These are phyloP conservation scores for Ascaphus truei DNA, from an alignment of 2,113 vertebrate genomes.

Conservation along the genomic window DNA sequence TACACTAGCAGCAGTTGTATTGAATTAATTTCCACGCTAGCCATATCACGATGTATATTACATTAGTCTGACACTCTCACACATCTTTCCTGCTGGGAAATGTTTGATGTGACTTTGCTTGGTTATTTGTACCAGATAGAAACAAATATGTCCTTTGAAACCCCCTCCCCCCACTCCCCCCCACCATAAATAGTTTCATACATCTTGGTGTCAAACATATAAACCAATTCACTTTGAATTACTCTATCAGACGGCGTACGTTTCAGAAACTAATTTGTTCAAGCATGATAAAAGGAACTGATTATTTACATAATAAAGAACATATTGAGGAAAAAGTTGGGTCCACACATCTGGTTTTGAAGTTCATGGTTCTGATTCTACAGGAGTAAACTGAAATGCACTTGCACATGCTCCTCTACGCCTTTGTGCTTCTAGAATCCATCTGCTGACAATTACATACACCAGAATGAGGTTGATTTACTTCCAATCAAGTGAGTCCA, in stretches of 20 bases:
- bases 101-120: too few relatives aligned
- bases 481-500: slow-evolving; percentile 54
- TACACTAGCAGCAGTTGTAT: too few relatives aligned
- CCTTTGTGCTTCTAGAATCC: slow-evolving; percentile 39
- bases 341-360: slow-evolving; percentile 46
- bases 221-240: background rate
- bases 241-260: slow-evolving; percentile 5
- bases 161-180: too few relatives aligned
- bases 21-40: too few relatives aligned
- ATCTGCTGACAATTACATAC: slow-evolving; percentile 55
- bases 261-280: slow-evolving; percentile 42
- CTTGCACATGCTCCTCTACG: slow-evolving; percentile 12
- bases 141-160: too few relatives aligned
- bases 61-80: too few relatives aligned
- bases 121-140: too few relatives aligned
- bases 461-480: slow-evolving; percentile 32
- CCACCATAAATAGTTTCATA: too few relatives aligned
- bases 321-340: slow-evolving; percentile 29
- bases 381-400: slow-evolving; percentile 21
- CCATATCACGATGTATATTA: too few relatives aligned
- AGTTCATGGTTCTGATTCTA: slow-evolving; percentile 38
- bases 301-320: slow-evolving; percentile 45
- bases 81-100: too few relatives aligned
- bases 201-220: background rate
- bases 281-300: background rate